phyloP scores from a whole-genome alignment of 30 jellyfish, hydroid and myxozoan species.

The Rhopilema esculentum region DNA sequence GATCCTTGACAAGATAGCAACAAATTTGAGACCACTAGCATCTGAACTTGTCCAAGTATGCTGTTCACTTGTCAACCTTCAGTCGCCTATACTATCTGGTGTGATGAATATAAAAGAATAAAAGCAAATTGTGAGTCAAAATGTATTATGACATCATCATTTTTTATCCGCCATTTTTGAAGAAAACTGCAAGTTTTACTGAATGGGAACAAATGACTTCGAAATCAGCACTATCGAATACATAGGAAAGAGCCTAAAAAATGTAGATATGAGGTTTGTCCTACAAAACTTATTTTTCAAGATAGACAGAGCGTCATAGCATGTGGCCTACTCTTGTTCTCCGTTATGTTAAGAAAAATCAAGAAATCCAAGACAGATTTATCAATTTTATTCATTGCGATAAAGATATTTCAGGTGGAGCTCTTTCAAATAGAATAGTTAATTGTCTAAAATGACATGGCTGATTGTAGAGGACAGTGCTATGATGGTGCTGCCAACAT shows the following conservation, averaged over 20 bases:
- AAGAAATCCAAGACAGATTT: no score
- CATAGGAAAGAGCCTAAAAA: background rate
- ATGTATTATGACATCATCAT: background rate
- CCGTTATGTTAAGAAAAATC: no score
- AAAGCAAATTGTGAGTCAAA: background rate
- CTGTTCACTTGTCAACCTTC: constrained; percentile 45
- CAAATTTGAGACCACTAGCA: constrained; percentile 37
- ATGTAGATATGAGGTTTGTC: background rate
- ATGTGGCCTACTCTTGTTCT: background rate
- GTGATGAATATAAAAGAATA: background rate
- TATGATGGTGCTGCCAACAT: no score
- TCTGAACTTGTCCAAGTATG: constrained; percentile 28
- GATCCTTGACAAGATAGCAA: constrained; percentile 7
- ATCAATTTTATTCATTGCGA: no score
- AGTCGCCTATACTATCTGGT: constrained; percentile 38
- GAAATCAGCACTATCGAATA: background rate
- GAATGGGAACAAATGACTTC: background rate
- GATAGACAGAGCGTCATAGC: background rate
- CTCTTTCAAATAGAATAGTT: no score
- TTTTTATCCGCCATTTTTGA: background rate
- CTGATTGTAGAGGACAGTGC: no score
- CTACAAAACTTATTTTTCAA: background rate
- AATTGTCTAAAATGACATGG: no score
- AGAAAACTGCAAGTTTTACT: background rate
- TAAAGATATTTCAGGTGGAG: no score